phyloP scores from a whole-genome alignment of 2,888 invertebrate species.

The Drosophila mulleri region DNA sequence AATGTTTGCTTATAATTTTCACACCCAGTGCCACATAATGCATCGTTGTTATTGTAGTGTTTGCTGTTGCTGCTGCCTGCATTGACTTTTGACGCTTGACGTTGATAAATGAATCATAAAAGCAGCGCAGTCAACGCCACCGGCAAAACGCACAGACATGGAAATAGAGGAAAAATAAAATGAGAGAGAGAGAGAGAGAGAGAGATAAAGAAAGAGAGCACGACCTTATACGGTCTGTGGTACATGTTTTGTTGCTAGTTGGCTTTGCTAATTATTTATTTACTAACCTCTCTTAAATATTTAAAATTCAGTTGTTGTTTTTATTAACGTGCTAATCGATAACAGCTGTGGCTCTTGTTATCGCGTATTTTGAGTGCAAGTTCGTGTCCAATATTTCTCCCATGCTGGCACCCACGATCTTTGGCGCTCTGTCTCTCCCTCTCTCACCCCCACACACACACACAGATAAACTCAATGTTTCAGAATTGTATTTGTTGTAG shows the following conservation, averaged over 20 bases:
- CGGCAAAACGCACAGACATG: conserved; percentile 42
- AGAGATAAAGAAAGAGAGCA: background rate
- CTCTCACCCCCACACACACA: conserved; percentile 3
- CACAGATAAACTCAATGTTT: conserved; percentile 11
- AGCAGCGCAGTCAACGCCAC: conserved; percentile 67
- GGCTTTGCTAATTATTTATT: conserved; percentile 16
- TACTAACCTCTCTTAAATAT: conserved; percentile 25
- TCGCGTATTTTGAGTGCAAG: conserved; percentile 40
- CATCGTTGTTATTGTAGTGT: conserved; percentile 36
- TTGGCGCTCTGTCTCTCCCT: conserved; percentile 10
- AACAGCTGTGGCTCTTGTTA: conserved; percentile 60
- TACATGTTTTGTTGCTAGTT: conserved; percentile 36
- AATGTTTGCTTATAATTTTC: conserved; percentile 66
- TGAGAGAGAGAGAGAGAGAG: background rate
- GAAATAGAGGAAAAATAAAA: conserved; percentile 6
- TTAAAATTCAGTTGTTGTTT: conserved; percentile 30
- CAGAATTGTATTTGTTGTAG: conserved; percentile 20
- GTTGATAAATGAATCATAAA: conserved; percentile 79
- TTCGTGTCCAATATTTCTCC: conserved; percentile 26
- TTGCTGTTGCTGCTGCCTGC: conserved; percentile 42
- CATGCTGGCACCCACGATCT: conserved; percentile 41
- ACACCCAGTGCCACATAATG: conserved; percentile 50
- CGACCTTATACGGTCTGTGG: conserved; percentile 4
- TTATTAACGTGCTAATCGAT: conserved; percentile 62
- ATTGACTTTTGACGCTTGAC: conserved; percentile 79